These are phyloP conservation scores for Pseudoatta argentina DNA, from an alignment of 1,140 invertebrate species.

Conservation along the genomic window DNA sequence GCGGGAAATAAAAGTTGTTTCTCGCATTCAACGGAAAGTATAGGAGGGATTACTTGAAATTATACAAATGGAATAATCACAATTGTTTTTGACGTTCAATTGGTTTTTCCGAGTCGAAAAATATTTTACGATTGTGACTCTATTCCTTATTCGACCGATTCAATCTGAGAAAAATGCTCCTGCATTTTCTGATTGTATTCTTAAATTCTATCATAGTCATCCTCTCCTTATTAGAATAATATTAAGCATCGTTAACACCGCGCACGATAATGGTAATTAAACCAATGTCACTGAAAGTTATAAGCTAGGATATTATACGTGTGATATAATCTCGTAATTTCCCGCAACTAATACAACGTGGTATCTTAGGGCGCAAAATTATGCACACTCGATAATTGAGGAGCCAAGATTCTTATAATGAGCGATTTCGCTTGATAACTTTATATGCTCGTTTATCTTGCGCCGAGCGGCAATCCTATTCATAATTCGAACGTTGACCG, in stretches of 20 bases:
- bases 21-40: background rate
- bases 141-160: background rate
- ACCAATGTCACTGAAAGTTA: background rate
- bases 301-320: too few relatives aligned
- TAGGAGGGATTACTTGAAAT: background rate
- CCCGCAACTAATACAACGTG: background rate
- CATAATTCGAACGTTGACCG: background rate
- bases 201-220: background rate
- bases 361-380: slow-evolving; percentile 23
- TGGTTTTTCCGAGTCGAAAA: background rate
- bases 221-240: background rate
- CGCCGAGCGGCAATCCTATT: slow-evolving; percentile 2
- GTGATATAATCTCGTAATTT: slow-evolving; percentile 43
- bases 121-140: background rate
- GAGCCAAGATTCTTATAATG: slow-evolving; percentile 12
- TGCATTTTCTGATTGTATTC: background rate
- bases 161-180: too few relatives aligned
- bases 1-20: background rate
- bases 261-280: slow-evolving; percentile 22
- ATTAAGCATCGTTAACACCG: background rate
- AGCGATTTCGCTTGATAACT: slow-evolving; percentile 1
- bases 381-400: slow-evolving; percentile 39
- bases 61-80: background rate
- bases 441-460: slow-evolving; percentile 2
- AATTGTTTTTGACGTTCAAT: background rate